Percentiles rank a stretch among this genome's conserved stretches.
These are phyloP conservation scores for Anolis carolinensis DNA, from an alignment of 2,113 vertebrate genomes.

Conservation along the genomic window DNA sequence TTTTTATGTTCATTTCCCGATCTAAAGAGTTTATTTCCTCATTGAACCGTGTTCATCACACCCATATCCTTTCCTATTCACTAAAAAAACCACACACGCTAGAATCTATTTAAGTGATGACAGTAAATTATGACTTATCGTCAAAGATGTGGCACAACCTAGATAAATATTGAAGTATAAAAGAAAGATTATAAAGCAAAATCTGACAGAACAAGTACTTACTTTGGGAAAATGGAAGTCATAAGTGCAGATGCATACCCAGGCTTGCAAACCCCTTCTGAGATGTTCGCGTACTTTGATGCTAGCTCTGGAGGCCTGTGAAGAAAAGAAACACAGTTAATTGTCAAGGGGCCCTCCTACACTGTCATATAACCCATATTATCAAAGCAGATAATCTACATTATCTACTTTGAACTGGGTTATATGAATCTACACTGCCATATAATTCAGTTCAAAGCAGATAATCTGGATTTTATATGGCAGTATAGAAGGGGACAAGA, in stretches of 20 bases:
- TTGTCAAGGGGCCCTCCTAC: too few species aligned
- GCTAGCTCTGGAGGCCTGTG: conserved; percentile 85
- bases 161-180: not conserved
- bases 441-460: too few species aligned
- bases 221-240: conserved; percentile 95
- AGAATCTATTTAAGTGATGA: not conserved
- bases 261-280: conserved; percentile 89
- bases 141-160: not conserved
- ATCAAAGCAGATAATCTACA: too few species aligned
- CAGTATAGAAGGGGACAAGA: conserved; percentile 3
- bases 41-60: not conserved
- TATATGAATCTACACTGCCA: too few species aligned
- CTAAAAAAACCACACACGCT: not conserved
- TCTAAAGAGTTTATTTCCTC: not conserved
- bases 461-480: too few species aligned
- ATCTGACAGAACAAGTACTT: conserved; percentile 64
- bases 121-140: not conserved
- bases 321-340: conserved; percentile 57
- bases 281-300: conserved; percentile 92
- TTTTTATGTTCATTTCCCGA: not conserved
- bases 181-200: not conserved
- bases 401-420: too few species aligned
- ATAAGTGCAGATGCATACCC: conserved; percentile 94
- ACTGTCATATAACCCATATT: too few species aligned
- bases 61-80: not conserved